Evolutionary conservation across 2,888 invertebrate genomes (phyloP).

Genomic region (Drosophila maculinotata): DNA sequence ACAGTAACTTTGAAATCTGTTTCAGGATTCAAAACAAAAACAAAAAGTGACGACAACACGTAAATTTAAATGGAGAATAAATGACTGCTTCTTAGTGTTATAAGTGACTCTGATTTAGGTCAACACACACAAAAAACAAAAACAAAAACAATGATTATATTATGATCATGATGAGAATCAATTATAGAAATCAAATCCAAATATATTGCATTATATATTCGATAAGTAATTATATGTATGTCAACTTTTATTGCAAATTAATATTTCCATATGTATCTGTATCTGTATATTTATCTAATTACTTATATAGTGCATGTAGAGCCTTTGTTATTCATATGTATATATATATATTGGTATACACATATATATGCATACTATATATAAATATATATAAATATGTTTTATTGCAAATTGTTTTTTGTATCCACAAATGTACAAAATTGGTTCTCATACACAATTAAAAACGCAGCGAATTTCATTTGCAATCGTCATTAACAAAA

Average conservation of each 20-base stretch:
- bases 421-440: conserved; percentile 73
- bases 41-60: conserved; percentile 72
- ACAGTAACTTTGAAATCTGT: conserved; percentile 80
- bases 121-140: conserved; percentile 47
- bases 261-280: conserved; percentile 37
- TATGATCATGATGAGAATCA: conserved; percentile 51
- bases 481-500: conserved; percentile 57
- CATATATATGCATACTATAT: conserved; percentile 23
- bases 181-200: conserved; percentile 77
- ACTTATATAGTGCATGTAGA: conserved; percentile 68
- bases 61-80: conserved; percentile 84
- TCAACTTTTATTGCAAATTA: conserved; percentile 56
- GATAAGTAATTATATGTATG: conserved; percentile 62
- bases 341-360: conserved; percentile 17
- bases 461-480: conserved; percentile 76
- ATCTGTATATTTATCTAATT: conserved; percentile 47
- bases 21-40: conserved; percentile 74
- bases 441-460: conserved; percentile 78
- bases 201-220: conserved; percentile 70
- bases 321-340: conserved; percentile 64
- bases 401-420: conserved; percentile 47
- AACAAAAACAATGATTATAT: conserved; percentile 1
- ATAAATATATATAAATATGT: conserved; percentile 19
- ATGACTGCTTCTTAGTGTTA: conserved; percentile 85
- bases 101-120: conserved; percentile 77